Base-by-base conservation (phyloP, 2,888 invertebrate species). In the Ophion costatus region DNA sequence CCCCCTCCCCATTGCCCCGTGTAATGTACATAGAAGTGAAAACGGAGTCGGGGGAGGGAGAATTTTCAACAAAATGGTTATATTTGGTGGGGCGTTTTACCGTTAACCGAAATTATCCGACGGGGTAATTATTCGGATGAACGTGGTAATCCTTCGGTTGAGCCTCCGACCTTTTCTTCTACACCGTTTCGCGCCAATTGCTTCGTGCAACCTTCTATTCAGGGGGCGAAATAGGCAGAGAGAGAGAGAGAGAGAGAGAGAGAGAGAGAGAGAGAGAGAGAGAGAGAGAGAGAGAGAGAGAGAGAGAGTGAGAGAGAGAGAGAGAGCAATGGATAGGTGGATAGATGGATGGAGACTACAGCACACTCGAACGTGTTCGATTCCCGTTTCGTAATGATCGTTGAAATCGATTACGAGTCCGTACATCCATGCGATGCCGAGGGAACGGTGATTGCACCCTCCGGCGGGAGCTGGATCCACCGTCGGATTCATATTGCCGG, bases 41-140 rank as follows among this genome's bases (percentile, higher is more conserved):
- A 71, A 71, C 56, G 64, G 59, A 67, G 29, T 14, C 2, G n/a
- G 20, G 56, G 14, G 22, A 73, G 75, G 64, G 83, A 71, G 83
- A 80, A 87, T 86, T 87, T 84, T 86, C 82, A 82, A 83, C 71
- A 79, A 29, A 79, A 51, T 33, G 78, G 85, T 84, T 86, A 80
- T 80, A 91, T 91, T 92, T 90, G 90, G 89, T 85, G 85, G 87
- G 86, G 86, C 83, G 88, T 79, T 84, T 83, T 80, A 61, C 76
- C 77, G 82, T 87, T 87, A 29, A 45, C 88, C 88, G 83, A 88
- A 90, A 88, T 90, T 81, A 84, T 76, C 88, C 85, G 87, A 86
- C 84, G 82, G 86, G 90, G 89, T 92, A 93, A 93, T 93, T 92
- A 92, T 92, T 93, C 92, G 91, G 91, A 92, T 92, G 91, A 92